Base-by-base conservation (phyloP, 2,888 invertebrate genomes). In the Lithophane semibrunnea region DNA sequence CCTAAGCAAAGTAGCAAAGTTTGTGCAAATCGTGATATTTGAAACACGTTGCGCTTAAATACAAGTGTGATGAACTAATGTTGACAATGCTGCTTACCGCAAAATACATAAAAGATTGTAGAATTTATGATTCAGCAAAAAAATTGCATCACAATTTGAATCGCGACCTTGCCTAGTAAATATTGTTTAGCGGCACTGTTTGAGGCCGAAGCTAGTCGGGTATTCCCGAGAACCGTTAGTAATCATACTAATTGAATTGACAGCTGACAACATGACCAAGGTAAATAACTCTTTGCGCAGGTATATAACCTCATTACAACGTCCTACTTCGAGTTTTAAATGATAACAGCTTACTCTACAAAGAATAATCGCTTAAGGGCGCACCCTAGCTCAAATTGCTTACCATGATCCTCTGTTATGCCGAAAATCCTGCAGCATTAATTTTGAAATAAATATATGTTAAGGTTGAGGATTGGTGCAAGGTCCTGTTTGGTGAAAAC, bases 51-150 rank as follows among this genome's bases (percentile, higher is more conserved):
- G 42, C 29, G 61, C 10, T 49, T 61, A 37, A 65, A 77, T 44
- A 75, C 58, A 70, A 29, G 67, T 42, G 18, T 1, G 47, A 63
- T 85, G 76, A 84, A 68, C 68, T 75, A 80, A 80, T 72, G 47
- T 76, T 80, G 76, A 80, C 71, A 47, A 13, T 72, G 37, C 80
- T 78, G 65, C 60, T 80, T 47, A 83, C 79, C 71, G 66, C 66
- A 83, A n/a, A 37, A 77, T 47, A 54, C 58, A 18, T 67, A 56
- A 75, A 68, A 24, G 37, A 24, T n/a, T 82, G 64, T 77, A n/a
- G 77, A 37, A 69, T 54, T 37, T 64, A 37, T 82, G 77, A 80
- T n/a, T 82, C 64, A 65, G 68, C 69, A 52, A 60, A 63, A 63
- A 61, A 54, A 3, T 82, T 82, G 52, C 79, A 82, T 29, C 52